A percentile compares a stretch with the other conserved stretches of the same genome.
Evolutionary conservation across 2,888 invertebrate species (phyloP).

Genomic region (Macaria notata): DNA sequence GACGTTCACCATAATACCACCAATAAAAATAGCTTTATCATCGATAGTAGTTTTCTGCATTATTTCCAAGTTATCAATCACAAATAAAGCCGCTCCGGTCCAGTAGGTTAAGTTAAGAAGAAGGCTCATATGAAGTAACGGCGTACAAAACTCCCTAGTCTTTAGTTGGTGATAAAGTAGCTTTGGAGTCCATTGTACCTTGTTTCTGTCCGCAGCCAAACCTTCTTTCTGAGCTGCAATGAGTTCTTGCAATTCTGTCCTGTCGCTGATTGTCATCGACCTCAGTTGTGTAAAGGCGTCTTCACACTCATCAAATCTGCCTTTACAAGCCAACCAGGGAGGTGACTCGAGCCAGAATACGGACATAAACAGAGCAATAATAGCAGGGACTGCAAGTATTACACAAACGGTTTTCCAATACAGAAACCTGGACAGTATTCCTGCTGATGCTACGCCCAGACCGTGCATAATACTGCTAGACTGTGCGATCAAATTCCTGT

Average conservation of each 20-base stretch:
- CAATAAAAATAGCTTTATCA: constrained; percentile 12
- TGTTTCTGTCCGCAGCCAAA: background rate
- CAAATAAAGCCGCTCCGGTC: constrained; percentile 26
- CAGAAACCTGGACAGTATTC: constrained; percentile 3
- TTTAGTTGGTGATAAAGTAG: constrained; percentile 2
- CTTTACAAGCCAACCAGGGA: constrained; percentile 33
- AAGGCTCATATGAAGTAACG: constrained; percentile 26
- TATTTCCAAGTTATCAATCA: background rate
- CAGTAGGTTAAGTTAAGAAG: constrained; percentile 27
- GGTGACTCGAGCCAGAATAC: constrained; percentile 35
- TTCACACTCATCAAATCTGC: constrained; percentile 29
- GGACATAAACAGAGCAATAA: constrained; percentile 14
- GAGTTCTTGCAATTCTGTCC: constrained; percentile 26
- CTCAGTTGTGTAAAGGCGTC: constrained; percentile 28
- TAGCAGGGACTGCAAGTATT: constrained; percentile 19
- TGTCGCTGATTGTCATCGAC: constrained; percentile 15
- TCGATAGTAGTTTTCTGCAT: constrained; percentile 7
- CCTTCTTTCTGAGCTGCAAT: constrained; percentile 24
- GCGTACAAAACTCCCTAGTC: constrained; percentile 32
- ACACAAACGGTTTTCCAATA: constrained; percentile 24
- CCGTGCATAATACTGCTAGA: constrained; percentile 10
- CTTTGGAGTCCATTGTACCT: background rate
- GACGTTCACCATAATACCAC: constrained; percentile 2
- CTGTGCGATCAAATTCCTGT: constrained; percentile 2
- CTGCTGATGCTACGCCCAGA: background rate